Evolutionary conservation across 1,140 invertebrate species (phyloP).

Genomic region (Nixonia krombeini): DNA sequence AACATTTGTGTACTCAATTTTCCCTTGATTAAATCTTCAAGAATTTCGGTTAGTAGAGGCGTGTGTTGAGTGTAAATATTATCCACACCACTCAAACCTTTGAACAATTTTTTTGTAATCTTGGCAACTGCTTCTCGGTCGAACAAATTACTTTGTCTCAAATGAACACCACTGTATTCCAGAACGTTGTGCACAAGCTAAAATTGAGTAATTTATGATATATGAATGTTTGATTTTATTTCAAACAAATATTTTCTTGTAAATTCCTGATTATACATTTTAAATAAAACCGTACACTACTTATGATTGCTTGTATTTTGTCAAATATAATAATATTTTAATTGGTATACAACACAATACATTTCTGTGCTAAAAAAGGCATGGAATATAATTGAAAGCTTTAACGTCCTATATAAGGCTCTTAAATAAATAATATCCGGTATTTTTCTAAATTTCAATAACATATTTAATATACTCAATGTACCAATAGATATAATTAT

Average conservation of each 20-base stretch:
- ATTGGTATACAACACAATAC: no score
- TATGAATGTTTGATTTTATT: background rate
- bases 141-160: conserved; percentile 86
- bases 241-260: background rate
- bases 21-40: conserved; percentile 92
- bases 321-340: no score
- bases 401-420: no score
- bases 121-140: conserved; percentile 90
- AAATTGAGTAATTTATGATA: conserved; percentile 38
- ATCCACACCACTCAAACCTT: conserved; percentile 92
- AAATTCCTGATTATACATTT: no score
- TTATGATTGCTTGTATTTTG: no score
- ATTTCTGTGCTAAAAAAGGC: no score
- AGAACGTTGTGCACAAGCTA: conserved; percentile 80
- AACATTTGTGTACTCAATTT: conserved; percentile 86
- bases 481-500: no score
- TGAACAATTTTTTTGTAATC: conserved; percentile 90
- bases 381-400: no score
- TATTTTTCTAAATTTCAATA: no score
- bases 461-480: no score
- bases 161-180: conserved; percentile 86
- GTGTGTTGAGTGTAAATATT: conserved; percentile 98
- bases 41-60: conserved; percentile 85
- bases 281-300: no score
- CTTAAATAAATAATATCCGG: no score